phyloP scores from a whole-genome alignment of 2,797 vertebrate genomes.

The Crypturellus tataupa region DNA sequence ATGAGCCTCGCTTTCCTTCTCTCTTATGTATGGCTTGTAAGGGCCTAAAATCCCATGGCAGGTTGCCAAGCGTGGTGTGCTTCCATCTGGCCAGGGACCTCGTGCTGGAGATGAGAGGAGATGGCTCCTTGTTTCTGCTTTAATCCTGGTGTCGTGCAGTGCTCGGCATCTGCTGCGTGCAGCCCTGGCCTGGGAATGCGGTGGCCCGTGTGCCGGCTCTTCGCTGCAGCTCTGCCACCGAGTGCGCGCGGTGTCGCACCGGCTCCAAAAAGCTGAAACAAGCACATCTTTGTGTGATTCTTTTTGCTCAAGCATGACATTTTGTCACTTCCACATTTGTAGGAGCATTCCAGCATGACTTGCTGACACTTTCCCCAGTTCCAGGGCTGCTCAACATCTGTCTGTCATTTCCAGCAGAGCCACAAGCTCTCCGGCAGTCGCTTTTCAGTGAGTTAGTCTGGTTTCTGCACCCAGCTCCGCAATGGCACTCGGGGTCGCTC shows the following conservation, averaged over 20 bases:
- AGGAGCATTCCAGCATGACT: neutral
- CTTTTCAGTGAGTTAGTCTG: neutral
- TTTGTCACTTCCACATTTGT: neutral
- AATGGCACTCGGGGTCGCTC: neutral
- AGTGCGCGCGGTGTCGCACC: too few relatives aligned
- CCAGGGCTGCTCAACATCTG: neutral
- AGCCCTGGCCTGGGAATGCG: neutral
- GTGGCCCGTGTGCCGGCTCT: neutral
- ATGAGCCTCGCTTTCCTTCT: neutral
- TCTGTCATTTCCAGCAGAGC: neutral
- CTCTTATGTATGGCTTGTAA: neutral
- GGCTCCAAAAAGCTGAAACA: neutral
- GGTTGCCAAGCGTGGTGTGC: neutral
- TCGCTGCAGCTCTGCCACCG: accelerated
- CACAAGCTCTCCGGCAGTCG: neutral
- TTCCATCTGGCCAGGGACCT: neutral
- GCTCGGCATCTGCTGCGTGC: too few relatives aligned
- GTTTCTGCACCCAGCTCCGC: neutral
- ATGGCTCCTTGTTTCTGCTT: neutral
- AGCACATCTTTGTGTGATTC: neutral
- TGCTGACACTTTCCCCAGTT: accelerated
- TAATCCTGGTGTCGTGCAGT: neutral
- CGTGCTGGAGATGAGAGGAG: neutral
- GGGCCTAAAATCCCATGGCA: neutral
- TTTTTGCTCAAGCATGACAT: neutral